Conservation (phyloP, 1,140 invertebrate genomes). For the Arion vulgaris region DNA sequence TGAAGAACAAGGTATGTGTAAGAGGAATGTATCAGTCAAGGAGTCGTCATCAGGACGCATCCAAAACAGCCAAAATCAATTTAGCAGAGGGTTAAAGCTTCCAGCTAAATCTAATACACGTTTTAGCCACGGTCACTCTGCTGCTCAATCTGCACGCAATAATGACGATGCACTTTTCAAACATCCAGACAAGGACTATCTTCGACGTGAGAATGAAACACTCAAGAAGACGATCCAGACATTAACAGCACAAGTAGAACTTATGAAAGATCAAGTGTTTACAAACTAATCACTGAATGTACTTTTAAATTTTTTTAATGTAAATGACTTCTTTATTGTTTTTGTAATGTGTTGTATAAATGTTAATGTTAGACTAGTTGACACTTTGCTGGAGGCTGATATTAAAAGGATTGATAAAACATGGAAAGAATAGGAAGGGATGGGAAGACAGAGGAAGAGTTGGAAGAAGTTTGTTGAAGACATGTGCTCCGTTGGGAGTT, state of each 20-base stretch:
- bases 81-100: neutral
- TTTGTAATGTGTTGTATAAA: too few relatives aligned
- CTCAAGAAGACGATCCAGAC: slow-evolving; percentile 9
- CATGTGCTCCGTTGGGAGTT: too few relatives aligned
- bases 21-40: neutral
- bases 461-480: too few relatives aligned
- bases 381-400: too few relatives aligned
- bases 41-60: neutral
- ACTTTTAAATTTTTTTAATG: too few relatives aligned
- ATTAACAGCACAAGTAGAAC: slow-evolving; percentile 17
- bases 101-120: neutral
- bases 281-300: slow-evolving; percentile 9
- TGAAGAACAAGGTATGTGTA: neutral
- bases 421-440: too few relatives aligned
- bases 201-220: slow-evolving; percentile 18
- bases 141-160: too few relatives aligned
- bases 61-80: neutral
- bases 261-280: slow-evolving; percentile 20
- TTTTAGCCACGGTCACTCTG: neutral
- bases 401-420: too few relatives aligned
- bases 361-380: too few relatives aligned
- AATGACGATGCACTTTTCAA: neutral
- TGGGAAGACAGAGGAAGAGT: too few relatives aligned
- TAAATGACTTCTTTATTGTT: too few relatives aligned
- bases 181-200: neutral